These are phyloP conservation scores for Addax nasomaculatus DNA, from an alignment of 2,113 vertebrate species.

Conservation along the genomic window DNA sequence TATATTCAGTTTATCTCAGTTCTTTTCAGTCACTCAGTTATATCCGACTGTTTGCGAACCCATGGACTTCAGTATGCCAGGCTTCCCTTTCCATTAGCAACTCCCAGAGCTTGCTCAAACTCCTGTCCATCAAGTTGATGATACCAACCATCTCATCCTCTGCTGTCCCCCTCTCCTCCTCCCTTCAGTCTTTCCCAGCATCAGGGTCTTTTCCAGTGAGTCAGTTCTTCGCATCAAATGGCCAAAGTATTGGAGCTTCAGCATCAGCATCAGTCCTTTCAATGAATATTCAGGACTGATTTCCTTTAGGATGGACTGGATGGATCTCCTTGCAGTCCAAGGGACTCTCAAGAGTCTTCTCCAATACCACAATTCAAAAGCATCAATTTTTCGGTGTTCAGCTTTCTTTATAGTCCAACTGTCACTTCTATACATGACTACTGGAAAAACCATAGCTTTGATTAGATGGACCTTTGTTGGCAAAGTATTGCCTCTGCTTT, in stretches of 20 bases:
- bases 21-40: background rate
- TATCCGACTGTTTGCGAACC: background rate
- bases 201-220: background rate
- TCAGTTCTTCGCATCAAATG: background rate
- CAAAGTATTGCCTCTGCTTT: background rate
- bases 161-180: background rate
- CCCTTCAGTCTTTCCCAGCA: background rate
- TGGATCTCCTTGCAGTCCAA: background rate
- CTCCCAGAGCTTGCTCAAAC: background rate
- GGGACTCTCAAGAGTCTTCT: background rate
- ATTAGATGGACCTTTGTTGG: background rate
- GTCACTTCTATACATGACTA: background rate
- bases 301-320: background rate
- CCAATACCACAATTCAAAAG: background rate
- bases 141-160: background rate
- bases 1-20: background rate
- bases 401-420: background rate
- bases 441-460: background rate
- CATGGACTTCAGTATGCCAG: background rate
- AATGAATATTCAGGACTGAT: background rate
- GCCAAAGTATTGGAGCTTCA: background rate
- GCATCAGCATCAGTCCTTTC: background rate
- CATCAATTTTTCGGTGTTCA: background rate
- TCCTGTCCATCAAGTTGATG: accelerated
- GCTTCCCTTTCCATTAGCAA: background rate